Base-by-base conservation (phyloP, 1,140 invertebrate species). In the Drosophila tsacasi region DNA sequence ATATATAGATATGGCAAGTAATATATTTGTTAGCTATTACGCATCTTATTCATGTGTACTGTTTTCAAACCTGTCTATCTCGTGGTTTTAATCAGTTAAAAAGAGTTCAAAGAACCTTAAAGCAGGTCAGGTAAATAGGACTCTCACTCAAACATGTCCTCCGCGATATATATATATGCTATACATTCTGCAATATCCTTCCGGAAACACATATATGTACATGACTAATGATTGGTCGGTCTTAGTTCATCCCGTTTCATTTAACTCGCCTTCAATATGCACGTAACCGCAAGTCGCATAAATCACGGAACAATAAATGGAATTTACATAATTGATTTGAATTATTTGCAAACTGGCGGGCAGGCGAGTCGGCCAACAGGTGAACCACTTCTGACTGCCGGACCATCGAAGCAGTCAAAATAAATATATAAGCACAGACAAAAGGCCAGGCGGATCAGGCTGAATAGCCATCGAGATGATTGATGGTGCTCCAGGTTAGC, bases 241-340 rank as follows among this genome's bases (percentile, higher is more conserved):
- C 49, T 23, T 12, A 21, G 49, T 46, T 35, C 66, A 40, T 67
- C 63, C 37, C 63, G 44, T 23, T 67, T 39, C 63, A 52, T 77
- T 72, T 47, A 58, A 19, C 44, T 44, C 39, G 42, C 65, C 57
- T 66, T 79, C 57, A 49, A 55, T 76, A 58, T 64, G 32, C 65
- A 78, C 44, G 52, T 19, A 42, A 42, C 54, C 58, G n/a, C 21
- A 59, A 62, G 47, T 57, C 46, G 52, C 63, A 63, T 81, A 78
- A 78, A 75, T 66, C n/a, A 78, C 59, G 57, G 50, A 52, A 54
- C 37, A 78, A 73, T 85, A 59, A 40, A 54, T 64, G 25, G 39
- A 27, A 83, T 83, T 85, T 83, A 49, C 83, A 85, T 85, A 87
- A 87, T 87, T 79, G 64, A 78, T 78, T 78, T 52, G 61, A 62